Conservation (phyloP, 2,797 vertebrate species). For the Gymnopithys bicolor region DNA sequence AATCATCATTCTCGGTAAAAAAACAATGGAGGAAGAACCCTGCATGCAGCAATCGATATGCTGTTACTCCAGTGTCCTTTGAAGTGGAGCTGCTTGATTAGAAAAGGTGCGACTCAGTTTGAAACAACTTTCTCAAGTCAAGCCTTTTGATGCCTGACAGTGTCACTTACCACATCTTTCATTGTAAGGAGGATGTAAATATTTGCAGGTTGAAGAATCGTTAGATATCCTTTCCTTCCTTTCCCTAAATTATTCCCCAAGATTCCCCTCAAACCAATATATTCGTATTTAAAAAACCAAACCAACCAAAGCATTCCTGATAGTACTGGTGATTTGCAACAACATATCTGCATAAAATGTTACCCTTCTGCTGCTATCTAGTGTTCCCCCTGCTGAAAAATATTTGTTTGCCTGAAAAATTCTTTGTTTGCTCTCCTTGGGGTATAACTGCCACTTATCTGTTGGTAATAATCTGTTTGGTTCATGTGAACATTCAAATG, state of each 20-base stretch:
- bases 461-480: neutral
- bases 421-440: neutral
- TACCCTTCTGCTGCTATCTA: neutral
- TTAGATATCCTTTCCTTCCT: neutral
- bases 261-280: neutral
- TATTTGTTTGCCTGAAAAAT: neutral
- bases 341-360: neutral
- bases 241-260: neutral
- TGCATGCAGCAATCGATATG: neutral
- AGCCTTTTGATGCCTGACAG: neutral
- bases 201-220: neutral
- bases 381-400: neutral
- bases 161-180: neutral
- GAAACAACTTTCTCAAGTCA: neutral
- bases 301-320: neutral
- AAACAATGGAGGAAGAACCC: neutral
- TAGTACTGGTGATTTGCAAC: neutral
- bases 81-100: neutral
- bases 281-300: neutral
- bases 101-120: neutral
- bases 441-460: neutral
- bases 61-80: neutral
- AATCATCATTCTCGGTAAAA: neutral
- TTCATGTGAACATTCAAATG: neutral
- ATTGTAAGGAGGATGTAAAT: neutral